A percentile compares a stretch with the other conserved stretches of the same genome.
These are phyloP conservation scores for Penaeus vannamei DNA, from an alignment of 1,140 invertebrate genomes.

Conservation along the genomic window DNA sequence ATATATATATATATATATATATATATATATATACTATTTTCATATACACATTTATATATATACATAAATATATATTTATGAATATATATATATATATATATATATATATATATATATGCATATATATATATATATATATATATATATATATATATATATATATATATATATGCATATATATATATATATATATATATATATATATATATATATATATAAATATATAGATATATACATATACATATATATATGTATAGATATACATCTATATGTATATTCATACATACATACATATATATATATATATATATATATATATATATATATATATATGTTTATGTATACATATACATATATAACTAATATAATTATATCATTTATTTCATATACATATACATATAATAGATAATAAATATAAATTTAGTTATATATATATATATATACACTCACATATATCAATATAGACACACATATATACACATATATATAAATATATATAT, in stretches of 20 bases:
- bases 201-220: slow-evolving; percentile 9
- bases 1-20: too few species aligned
- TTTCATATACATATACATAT: not conserved
- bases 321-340: slow-evolving; percentile 18
- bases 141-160: slow-evolving; percentile 22
- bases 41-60: too few species aligned
- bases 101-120: too few species aligned
- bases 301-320: slow-evolving; percentile 28
- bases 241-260: not conserved
- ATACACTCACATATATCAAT: too few species aligned
- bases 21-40: too few species aligned
- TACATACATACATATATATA: not conserved
- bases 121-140: not conserved
- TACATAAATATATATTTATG: too few species aligned
- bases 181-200: slow-evolving; percentile 3
- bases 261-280: not conserved
- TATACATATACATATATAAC: slow-evolving; percentile 3
- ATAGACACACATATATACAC: too few species aligned
- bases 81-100: too few species aligned
- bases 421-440: not conserved
- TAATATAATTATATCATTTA: not conserved
- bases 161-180: not conserved
- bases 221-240: slow-evolving; percentile 7
- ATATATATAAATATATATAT: too few species aligned
- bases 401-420: not conserved